These are phyloP conservation scores for Pseudochirops corinnae DNA, from an alignment of 2,797 vertebrate species.

Conservation along the genomic window DNA sequence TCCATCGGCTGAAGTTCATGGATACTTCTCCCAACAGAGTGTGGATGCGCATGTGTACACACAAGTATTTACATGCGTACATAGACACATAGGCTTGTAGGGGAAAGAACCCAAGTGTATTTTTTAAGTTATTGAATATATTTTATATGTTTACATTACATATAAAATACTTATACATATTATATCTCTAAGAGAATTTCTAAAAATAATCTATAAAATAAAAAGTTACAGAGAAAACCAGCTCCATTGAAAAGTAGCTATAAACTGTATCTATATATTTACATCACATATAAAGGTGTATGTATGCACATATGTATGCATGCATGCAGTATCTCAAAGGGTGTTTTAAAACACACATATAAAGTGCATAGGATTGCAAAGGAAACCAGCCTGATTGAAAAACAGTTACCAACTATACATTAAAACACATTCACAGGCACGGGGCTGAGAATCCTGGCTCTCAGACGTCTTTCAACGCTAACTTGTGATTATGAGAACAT, in stretches of 20 bases:
- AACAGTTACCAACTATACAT: too few relatives aligned
- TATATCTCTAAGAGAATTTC: too few relatives aligned
- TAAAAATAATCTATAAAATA: neutral
- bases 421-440: too few relatives aligned
- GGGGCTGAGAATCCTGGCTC: neutral
- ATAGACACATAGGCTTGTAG: neutral
- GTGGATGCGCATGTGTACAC: too few relatives aligned
- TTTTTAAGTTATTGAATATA: neutral
- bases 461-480: neutral
- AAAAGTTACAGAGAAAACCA: neutral
- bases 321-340: neutral
- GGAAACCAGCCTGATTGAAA: too few relatives aligned
- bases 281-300: neutral
- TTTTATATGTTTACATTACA: neutral
- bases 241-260: neutral
- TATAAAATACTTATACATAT: too few relatives aligned
- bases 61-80: neutral
- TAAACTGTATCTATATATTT: too few relatives aligned
- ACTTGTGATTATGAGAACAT: neutral
- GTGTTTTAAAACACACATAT: neutral
- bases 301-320: neutral
- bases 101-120: neutral
- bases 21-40: too few relatives aligned
- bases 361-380: neutral
- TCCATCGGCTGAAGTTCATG: too few relatives aligned